Evolutionary conservation across 1,140 invertebrate genomes (phyloP).

Genomic region (Heterodera schachtii): DNA sequence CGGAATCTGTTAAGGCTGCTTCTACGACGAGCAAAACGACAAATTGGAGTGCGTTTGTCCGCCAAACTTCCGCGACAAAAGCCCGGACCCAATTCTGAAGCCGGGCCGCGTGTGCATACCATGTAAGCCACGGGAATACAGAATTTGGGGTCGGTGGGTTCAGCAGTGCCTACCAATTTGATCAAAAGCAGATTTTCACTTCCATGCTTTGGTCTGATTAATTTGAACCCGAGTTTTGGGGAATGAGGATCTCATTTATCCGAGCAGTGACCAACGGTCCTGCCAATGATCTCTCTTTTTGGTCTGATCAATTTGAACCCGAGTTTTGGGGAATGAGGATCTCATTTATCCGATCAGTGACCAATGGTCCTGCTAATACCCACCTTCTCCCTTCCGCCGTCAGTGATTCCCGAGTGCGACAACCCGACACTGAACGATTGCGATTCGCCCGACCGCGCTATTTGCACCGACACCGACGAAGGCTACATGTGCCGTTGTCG

Average conservation of each 20-base stretch:
- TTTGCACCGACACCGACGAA: slow-evolving; percentile 64
- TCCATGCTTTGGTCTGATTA: too few relatives aligned
- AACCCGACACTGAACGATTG: slow-evolving; percentile 65
- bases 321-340: too few relatives aligned
- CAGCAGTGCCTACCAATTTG: too few relatives aligned
- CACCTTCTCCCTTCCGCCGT: neutral
- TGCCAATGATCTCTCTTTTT: neutral
- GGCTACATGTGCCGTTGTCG: slow-evolving; percentile 61
- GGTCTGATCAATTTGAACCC: too few relatives aligned
- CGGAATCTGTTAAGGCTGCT: slow-evolving; percentile 11
- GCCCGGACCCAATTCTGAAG: slow-evolving; percentile 46
- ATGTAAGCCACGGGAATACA: slow-evolving; percentile 29
- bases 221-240: too few relatives aligned
- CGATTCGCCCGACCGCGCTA: slow-evolving; percentile 60
- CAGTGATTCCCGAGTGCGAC: slow-evolving; percentile 64
- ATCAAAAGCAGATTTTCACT: too few relatives aligned
- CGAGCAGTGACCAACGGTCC: neutral
- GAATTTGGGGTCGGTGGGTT: too few relatives aligned
- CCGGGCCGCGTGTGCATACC: slow-evolving; percentile 65
- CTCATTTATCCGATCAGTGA: neutral
- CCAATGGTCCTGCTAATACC: slow-evolving; percentile 10
- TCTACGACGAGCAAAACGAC: slow-evolving; percentile 24
- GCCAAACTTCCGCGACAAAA: slow-evolving; percentile 59
- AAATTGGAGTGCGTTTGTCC: slow-evolving; percentile 54
- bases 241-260: too few relatives aligned